phyloP scores from a whole-genome alignment of 2,113 vertebrate species.

The Mustelus asterias region DNA sequence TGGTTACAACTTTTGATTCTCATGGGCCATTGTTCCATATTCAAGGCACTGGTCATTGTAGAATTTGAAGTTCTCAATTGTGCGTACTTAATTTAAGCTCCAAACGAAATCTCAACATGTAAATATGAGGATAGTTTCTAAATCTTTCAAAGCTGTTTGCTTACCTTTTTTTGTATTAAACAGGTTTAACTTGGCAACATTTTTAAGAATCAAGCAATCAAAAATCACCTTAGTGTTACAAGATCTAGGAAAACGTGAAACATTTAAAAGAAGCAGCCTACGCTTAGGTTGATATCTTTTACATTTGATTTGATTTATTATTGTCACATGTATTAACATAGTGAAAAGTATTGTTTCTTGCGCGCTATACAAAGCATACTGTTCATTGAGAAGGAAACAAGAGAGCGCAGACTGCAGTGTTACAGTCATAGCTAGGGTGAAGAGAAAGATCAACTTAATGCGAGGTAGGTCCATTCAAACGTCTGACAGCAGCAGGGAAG shows the following conservation, averaged over 20 bases:
- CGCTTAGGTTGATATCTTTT: not conserved
- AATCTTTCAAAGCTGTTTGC: not conserved
- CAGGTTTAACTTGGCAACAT: not conserved
- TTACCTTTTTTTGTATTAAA: not conserved
- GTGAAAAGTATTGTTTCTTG: too few species aligned
- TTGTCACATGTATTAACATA: too few species aligned
- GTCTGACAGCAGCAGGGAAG: too few species aligned
- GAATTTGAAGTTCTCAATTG: not conserved
- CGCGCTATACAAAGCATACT: too few species aligned
- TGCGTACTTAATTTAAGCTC: not conserved
- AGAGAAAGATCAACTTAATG: too few species aligned
- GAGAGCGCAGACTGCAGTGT: too few species aligned
- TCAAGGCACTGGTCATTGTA: not conserved
- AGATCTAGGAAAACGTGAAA: too few species aligned
- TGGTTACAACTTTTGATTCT: not conserved
- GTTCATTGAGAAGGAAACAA: too few species aligned
- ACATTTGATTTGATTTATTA: not conserved
- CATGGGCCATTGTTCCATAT: not conserved
- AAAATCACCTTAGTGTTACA: not conserved
- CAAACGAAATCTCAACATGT: not conserved
- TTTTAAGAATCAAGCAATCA: not conserved
- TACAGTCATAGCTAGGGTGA: too few species aligned
- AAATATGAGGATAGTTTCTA: not conserved
- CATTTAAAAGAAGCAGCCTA: not conserved
- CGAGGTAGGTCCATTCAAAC: too few species aligned